A percentile compares a stretch with the other conserved stretches of the same genome.
phyloP scores from a whole-genome alignment of 2,797 vertebrate species.

The Triplophysa bombifrons region DNA sequence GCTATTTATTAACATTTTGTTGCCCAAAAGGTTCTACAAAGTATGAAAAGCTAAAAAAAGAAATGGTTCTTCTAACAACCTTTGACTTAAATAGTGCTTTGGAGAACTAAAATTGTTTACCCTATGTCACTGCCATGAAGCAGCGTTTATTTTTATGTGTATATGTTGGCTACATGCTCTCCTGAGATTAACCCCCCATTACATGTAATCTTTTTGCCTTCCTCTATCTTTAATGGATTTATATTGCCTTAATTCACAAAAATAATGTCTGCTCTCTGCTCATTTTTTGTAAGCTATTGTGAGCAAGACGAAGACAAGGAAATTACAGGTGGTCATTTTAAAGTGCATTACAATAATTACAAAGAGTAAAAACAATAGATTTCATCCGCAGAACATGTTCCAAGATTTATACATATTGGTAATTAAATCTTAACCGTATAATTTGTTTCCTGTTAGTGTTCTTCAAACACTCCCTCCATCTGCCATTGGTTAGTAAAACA shows the following conservation, averaged over 20 bases:
- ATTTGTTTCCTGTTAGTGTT: not conserved
- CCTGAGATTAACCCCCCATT: constrained; percentile 15
- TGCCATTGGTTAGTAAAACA: not conserved
- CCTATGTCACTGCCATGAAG: no score
- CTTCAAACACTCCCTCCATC: not conserved
- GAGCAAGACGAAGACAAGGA: constrained; percentile 13
- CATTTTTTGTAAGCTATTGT: not conserved
- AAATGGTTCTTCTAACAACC: no score
- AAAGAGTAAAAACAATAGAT: not conserved
- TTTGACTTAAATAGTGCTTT: no score
- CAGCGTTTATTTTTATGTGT: no score
- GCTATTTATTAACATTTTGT: no score
- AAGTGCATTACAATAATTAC: constrained; percentile 21
- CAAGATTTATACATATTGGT: not conserved
- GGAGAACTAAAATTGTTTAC: no score
- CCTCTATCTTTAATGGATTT: constrained; percentile 43
- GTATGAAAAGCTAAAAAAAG: no score
- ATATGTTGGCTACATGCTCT: not conserved
- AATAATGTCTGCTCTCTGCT: constrained; percentile 11
- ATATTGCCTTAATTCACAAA: constrained; percentile 21
- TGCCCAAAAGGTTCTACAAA: no score
- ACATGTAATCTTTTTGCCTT: not conserved
- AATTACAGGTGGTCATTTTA: constrained; percentile 50
- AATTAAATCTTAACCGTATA: not conserved
- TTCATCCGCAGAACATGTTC: not conserved